Conservation (phyloP, 2,888 invertebrate genomes). For the Cheilosia variabilis region DNA sequence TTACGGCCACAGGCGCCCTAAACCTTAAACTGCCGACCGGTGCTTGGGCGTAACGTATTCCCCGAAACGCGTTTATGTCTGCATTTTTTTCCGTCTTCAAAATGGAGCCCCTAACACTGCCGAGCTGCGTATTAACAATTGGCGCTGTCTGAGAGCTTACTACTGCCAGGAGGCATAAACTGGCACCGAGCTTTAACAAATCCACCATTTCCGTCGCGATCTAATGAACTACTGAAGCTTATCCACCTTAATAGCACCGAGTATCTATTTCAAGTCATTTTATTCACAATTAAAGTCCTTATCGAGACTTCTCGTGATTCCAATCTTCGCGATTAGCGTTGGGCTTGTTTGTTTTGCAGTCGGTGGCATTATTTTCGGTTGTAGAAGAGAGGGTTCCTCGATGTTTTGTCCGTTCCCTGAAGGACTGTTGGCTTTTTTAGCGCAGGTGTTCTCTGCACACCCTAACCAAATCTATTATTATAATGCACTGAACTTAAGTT, state of each 20-base stretch:
- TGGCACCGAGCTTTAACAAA: background rate
- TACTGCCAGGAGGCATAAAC: constrained; percentile 21
- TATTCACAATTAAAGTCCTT: background rate
- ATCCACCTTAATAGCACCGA: background rate
- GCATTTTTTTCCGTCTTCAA: constrained; percentile 82
- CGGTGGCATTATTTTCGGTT: too few species aligned
- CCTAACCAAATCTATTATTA: too few species aligned
- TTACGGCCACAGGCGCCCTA: constrained; percentile 80
- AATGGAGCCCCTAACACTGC: constrained; percentile 82
- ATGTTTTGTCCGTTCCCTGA: too few species aligned
- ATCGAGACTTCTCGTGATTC: too few species aligned
- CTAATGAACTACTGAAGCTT: background rate
- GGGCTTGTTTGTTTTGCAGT: too few species aligned
- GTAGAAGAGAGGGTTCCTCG: too few species aligned
- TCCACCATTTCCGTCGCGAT: constrained; percentile 17
- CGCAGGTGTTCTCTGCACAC: too few species aligned
- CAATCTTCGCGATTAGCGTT: too few species aligned
- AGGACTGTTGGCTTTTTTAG: too few species aligned
- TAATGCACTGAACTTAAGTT: too few species aligned
- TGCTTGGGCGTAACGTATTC: constrained; percentile 84
- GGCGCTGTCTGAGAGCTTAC: constrained; percentile 39
- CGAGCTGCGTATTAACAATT: constrained; percentile 79
- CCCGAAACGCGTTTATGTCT: constrained; percentile 83
- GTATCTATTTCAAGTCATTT: constrained; percentile 16
- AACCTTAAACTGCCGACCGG: constrained; percentile 83